Percentiles rank a stretch among this genome's conserved stretches.
phyloP scores from a whole-genome alignment of 1,140 invertebrate species.

The Amyelois transitella region DNA sequence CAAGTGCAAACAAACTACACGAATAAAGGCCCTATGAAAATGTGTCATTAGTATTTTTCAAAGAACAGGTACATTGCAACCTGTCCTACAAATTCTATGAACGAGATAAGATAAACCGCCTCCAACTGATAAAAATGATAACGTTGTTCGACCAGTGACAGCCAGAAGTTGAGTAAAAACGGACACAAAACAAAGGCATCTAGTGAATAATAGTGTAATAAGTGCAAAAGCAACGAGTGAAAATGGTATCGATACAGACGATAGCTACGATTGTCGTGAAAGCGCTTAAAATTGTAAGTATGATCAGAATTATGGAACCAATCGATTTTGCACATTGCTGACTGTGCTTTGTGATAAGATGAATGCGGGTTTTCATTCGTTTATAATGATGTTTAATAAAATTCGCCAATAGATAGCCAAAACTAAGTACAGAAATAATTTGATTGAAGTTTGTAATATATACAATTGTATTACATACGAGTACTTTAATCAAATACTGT shows the following conservation, averaged over 20 bases:
- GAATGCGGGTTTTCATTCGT: too few species aligned
- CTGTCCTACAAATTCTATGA: constrained; percentile 62
- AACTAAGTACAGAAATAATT: too few species aligned
- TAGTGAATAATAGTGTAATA: constrained; percentile 19
- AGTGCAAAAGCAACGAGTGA: constrained; percentile 38
- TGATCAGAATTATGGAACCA: constrained; percentile 20
- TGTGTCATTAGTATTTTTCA: not conserved
- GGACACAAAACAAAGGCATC: constrained; percentile 43
- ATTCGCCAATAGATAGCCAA: not conserved
- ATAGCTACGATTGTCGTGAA: constrained; percentile 86
- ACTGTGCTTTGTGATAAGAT: not conserved
- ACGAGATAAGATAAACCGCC: constrained; percentile 55
- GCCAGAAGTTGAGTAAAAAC: constrained; percentile 28
- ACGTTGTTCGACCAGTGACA: not conserved
- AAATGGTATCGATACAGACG: constrained; percentile 84
- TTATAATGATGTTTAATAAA: too few species aligned
- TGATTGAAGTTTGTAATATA: too few species aligned
- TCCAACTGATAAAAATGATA: not conserved
- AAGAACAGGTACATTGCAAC: constrained; percentile 24
- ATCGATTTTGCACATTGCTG: constrained; percentile 1
- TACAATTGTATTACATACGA: too few species aligned
- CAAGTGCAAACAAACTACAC: not conserved
- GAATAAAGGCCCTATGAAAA: not conserved
- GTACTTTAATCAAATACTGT: too few species aligned
- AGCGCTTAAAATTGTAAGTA: constrained; percentile 85